Evolutionary conservation across 2,888 invertebrate species (phyloP).

Genomic region (Lepas anatifera): DNA sequence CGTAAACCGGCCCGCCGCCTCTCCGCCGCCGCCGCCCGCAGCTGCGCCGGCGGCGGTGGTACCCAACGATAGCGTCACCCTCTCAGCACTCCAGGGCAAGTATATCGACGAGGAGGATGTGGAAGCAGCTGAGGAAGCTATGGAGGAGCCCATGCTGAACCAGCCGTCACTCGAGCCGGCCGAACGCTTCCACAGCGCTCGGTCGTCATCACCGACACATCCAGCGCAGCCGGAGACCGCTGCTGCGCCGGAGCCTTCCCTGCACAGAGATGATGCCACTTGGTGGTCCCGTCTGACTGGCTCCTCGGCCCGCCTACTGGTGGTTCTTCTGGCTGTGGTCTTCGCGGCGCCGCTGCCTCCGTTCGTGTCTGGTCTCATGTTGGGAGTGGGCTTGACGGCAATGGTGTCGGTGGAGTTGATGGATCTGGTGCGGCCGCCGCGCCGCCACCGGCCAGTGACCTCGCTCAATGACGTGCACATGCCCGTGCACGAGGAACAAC

Average conservation of each 20-base stretch:
- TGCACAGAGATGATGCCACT: background rate
- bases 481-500: background rate
- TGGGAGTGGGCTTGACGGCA: slow-evolving; percentile 39
- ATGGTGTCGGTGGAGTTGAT: slow-evolving; percentile 31
- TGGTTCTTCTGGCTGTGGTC: background rate
- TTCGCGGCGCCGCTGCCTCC: slow-evolving; percentile 32
- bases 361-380: slow-evolving; percentile 40
- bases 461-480: background rate
- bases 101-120: slow-evolving; percentile 5
- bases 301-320: background rate
- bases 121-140: background rate
- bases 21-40: background rate
- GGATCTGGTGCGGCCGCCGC: background rate
- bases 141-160: background rate
- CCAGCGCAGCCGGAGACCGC: background rate
- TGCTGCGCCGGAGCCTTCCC: background rate
- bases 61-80: background rate
- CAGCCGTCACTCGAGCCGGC: background rate
- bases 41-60: background rate
- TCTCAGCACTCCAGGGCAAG: background rate
- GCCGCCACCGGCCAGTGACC: background rate
- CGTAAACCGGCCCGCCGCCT: background rate
- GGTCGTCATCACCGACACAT: background rate
- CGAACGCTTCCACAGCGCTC: background rate
- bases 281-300: background rate